Conservation (phyloP, 2,888 invertebrate species). For the Drosophila atripex region DNA sequence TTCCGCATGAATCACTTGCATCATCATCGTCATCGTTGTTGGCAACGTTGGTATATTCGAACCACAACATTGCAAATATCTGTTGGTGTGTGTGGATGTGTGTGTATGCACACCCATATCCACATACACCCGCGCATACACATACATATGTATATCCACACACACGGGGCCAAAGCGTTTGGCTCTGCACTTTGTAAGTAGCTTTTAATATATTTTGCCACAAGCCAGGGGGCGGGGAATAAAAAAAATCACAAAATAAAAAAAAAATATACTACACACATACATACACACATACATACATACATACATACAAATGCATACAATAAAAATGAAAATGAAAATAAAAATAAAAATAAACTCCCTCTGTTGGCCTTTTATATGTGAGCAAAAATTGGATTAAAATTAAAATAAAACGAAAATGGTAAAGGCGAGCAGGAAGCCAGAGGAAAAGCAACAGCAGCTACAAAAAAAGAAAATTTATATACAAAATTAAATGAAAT, state of each 20-base stretch:
- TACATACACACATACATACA: neutral
- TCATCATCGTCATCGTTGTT: slow-evolving; percentile 58
- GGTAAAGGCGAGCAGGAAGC: slow-evolving; percentile 2
- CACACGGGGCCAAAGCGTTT: slow-evolving; percentile 45
- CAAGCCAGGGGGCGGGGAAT: slow-evolving; percentile 58
- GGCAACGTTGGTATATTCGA: slow-evolving; percentile 38
- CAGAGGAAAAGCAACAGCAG: neutral
- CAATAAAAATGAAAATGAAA: slow-evolving; percentile 37
- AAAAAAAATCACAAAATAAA: slow-evolving; percentile 43
- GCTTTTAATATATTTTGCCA: slow-evolving; percentile 77
- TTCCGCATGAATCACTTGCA: slow-evolving; percentile 77
- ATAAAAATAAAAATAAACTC: slow-evolving; percentile 49
- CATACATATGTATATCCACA: neutral
- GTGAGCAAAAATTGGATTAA: slow-evolving; percentile 70
- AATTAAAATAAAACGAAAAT: slow-evolving; percentile 64
- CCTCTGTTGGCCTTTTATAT: slow-evolving; percentile 26
- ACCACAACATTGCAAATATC: slow-evolving; percentile 63
- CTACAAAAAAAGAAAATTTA: slow-evolving; percentile 15
- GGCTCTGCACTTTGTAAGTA: slow-evolving; percentile 74
- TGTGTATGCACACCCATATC: slow-evolving; percentile 33
- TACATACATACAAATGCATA: neutral
- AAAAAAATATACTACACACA: slow-evolving; percentile 1
- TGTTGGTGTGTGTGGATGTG: slow-evolving; percentile 9
- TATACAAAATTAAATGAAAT: slow-evolving; percentile 67
- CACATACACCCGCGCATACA: slow-evolving; percentile 1